Evolutionary conservation across 1,140 invertebrate genomes (phyloP).

Genomic region (Luehdorfia chinensis): DNA sequence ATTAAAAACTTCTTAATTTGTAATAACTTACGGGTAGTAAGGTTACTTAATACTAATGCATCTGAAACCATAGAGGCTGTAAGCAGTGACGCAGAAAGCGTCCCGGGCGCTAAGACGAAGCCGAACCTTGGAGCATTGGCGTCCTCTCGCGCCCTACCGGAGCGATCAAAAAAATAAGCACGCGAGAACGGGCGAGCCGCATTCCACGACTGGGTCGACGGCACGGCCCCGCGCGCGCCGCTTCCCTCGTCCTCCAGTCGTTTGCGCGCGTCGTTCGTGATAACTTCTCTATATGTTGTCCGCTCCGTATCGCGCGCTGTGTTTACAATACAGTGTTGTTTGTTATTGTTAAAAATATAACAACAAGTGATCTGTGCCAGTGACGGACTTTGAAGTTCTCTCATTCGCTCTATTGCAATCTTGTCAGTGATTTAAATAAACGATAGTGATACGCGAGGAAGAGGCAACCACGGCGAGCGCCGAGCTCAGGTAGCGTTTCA

Average conservation of each 20-base stretch:
- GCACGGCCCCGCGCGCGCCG: slow-evolving; percentile 55
- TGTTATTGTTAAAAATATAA: slow-evolving; percentile 53
- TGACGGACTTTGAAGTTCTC: slow-evolving; percentile 30
- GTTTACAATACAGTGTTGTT: slow-evolving; percentile 68
- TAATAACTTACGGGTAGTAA: too few species aligned
- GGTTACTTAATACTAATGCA: too few species aligned
- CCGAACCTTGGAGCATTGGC: slow-evolving; percentile 23
- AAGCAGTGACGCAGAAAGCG: too few species aligned
- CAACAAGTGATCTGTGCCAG: slow-evolving; percentile 48
- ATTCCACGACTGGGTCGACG: slow-evolving; percentile 71
- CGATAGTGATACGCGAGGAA: slow-evolving; percentile 42
- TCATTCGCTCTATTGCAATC: slow-evolving; percentile 21
- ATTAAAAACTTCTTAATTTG: too few species aligned
- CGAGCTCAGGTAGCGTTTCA: slow-evolving; percentile 69
- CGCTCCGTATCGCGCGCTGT: slow-evolving; percentile 52
- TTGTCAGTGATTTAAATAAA: slow-evolving; percentile 28
- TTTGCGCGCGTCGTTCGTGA: slow-evolving; percentile 60
- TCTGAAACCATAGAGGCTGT: too few species aligned
- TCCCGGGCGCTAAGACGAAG: slow-evolving; percentile 4
- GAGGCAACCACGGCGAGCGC: slow-evolving; percentile 60
- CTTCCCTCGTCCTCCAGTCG: slow-evolving; percentile 51
- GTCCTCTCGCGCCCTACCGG: slow-evolving; percentile 41
- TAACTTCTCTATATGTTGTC: slow-evolving; percentile 41
- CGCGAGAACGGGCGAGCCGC: slow-evolving; percentile 65
- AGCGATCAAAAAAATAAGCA: slow-evolving; percentile 61